Conservation (phyloP, 2,113 vertebrate species). For the Polypterus senegalus region DNA sequence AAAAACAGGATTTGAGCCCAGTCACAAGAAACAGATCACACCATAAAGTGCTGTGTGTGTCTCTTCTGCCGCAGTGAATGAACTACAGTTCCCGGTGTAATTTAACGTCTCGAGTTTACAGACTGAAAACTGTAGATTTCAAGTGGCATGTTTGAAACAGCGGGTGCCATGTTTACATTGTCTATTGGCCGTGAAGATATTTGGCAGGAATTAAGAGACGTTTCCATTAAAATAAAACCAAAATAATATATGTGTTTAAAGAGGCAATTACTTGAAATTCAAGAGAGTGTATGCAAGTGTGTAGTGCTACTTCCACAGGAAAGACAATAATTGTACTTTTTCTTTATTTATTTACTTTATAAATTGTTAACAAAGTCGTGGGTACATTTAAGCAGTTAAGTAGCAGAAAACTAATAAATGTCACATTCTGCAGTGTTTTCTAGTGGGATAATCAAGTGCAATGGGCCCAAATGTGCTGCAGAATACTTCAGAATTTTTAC, state of each 20-base stretch:
- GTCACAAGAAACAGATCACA: slow-evolving; percentile 61
- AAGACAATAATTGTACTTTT: no score
- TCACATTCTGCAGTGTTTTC: no score
- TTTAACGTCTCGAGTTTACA: slow-evolving; percentile 48
- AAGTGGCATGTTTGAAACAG: slow-evolving; percentile 65
- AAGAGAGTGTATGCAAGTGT: slow-evolving; percentile 5
- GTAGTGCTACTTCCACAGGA: slow-evolving; percentile 4
- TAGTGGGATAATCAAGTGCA: no score
- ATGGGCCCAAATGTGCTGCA: no score
- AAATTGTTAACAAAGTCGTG: no score
- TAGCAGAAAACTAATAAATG: no score
- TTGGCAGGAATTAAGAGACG: slow-evolving; percentile 33
- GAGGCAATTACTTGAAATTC: slow-evolving; percentile 16
- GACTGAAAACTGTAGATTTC: slow-evolving; percentile 63
- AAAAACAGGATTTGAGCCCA: slow-evolving; percentile 78
- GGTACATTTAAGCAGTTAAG: no score
- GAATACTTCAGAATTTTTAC: no score
- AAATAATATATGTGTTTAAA: slow-evolving; percentile 26
- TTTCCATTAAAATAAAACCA: slow-evolving; percentile 37
- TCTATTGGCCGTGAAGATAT: slow-evolving; percentile 53
- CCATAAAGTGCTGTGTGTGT: slow-evolving; percentile 68
- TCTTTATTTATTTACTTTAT: no score
- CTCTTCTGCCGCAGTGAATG: slow-evolving; percentile 44
- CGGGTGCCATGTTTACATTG: slow-evolving; percentile 55
- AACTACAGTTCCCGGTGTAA: slow-evolving; percentile 32